A percentile compares a stretch with the other conserved stretches of the same genome.
Conservation (phyloP, 2,888 invertebrate genomes). For the Erpobdella octoculata region DNA sequence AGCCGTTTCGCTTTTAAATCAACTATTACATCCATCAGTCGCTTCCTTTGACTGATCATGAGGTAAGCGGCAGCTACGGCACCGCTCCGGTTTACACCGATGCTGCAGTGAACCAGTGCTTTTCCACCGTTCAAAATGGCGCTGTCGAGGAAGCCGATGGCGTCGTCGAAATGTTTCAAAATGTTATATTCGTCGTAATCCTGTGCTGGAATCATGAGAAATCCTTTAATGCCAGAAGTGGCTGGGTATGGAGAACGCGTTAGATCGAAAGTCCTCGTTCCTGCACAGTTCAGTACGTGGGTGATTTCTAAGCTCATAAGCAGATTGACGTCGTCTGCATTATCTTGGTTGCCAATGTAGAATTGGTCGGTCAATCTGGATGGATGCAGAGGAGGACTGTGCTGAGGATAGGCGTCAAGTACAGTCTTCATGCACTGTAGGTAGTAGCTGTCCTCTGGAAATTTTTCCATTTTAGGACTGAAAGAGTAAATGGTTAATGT, state of each 20-base stretch:
- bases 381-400: constrained; percentile 35
- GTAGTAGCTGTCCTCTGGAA: constrained; percentile 35
- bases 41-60: constrained; percentile 33
- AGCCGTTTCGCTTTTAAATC: constrained; percentile 34
- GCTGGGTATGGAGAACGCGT: constrained; percentile 34
- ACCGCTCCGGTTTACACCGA: constrained; percentile 39
- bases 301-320: constrained; percentile 36
- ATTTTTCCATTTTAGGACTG: constrained; percentile 26
- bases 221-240: constrained; percentile 33
- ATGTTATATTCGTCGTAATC: constrained; percentile 39
- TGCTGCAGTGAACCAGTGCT: constrained; percentile 38
- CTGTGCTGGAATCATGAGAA: constrained; percentile 38
- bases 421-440: constrained; percentile 35
- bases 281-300: constrained; percentile 39
- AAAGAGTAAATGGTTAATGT: no score
- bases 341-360: constrained; percentile 38
- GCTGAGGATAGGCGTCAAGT: constrained; percentile 36
- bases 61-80: constrained; percentile 38
- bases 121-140: constrained; percentile 33
- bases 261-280: constrained; percentile 35
- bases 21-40: constrained; percentile 34
- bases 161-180: constrained; percentile 36
- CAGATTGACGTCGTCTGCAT: constrained; percentile 36
- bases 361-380: constrained; percentile 33
- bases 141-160: constrained; percentile 36